A percentile compares a stretch with the other conserved stretches of the same genome.
phyloP scores from a whole-genome alignment of 2,888 invertebrate genomes.

The Ochropleura leucogaster region DNA sequence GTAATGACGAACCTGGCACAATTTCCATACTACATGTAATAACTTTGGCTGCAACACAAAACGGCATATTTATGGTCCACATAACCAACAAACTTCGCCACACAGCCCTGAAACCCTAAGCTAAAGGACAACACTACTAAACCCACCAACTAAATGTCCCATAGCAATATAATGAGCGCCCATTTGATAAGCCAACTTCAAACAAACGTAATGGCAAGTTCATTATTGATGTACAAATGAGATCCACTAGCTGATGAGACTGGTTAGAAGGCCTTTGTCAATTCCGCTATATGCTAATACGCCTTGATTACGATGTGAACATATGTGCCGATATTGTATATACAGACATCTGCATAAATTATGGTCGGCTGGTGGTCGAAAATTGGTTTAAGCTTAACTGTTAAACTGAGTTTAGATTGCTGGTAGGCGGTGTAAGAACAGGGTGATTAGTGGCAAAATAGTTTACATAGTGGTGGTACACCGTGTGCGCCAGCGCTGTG shows the following conservation, averaged over 20 bases:
- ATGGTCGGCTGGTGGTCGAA: slow-evolving; percentile 49
- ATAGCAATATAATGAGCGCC: slow-evolving; percentile 40
- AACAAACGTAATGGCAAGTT: slow-evolving; percentile 59
- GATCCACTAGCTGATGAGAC: slow-evolving; percentile 55
- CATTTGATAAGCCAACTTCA: slow-evolving; percentile 57
- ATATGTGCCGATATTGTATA: slow-evolving; percentile 51
- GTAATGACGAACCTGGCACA: not conserved
- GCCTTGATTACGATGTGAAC: slow-evolving; percentile 68
- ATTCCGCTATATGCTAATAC: slow-evolving; percentile 72
- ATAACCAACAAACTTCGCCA: slow-evolving; percentile 7
- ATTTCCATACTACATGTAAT: not conserved
- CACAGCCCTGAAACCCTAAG: not conserved
- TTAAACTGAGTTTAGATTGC: slow-evolving; percentile 21
- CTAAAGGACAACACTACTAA: slow-evolving; percentile 28
- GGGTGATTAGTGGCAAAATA: not conserved
- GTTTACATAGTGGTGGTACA: not conserved
- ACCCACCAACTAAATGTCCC: slow-evolving; percentile 13
- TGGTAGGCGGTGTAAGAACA: slow-evolving; percentile 16
- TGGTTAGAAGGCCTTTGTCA: slow-evolving; percentile 72
- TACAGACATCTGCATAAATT: slow-evolving; percentile 56
- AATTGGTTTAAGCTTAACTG: slow-evolving; percentile 50
- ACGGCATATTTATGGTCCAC: not conserved
- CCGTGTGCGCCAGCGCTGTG: no score
- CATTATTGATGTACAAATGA: slow-evolving; percentile 67
- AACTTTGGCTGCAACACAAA: not conserved